Base-by-base conservation (phyloP, 1,140 invertebrate species). In the Antheraea mylitta region DNA sequence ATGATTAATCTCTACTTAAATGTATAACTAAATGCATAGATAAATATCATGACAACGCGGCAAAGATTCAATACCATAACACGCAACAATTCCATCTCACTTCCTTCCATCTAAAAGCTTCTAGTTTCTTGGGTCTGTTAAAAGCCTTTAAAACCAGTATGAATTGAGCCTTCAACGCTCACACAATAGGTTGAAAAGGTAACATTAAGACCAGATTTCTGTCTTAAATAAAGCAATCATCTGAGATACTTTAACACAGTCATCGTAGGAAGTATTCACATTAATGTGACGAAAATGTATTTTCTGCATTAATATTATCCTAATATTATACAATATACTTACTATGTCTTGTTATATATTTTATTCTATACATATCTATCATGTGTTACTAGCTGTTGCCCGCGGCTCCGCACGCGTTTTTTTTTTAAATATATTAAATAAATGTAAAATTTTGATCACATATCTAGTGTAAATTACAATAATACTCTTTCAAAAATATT, bases 151-250 rank as follows among this genome's bases (percentile, higher is more conserved):
- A 76, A 81, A 75, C 73, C 74, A 75, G 71, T 72, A 80, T 81
- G 80, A 82, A 83, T 82, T 79, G 80, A 75, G 77, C 73, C 76
- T 73, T 78, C 76, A 69, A 67, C 69, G 70, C 68, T 68, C 61
- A 66, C 73, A 85, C 83, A 86, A 86, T 82, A 71, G 78, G 69
- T 74, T 81, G 72, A 78, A 76, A 80, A 82, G 76, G 77, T 76
- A 85, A 81, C 77, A 83, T 86, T 83, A 86, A 77, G 74, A 77
- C 74, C 77, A 80, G 79, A 82, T 83, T 80, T 78, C 70, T 81
- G 78, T 76, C 75, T 78, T 80, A 83, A 80, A 79, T 75, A 74
- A 79, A 63, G 79, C 72, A 81, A 80, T 85, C 79, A 77, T 76
- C 78, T 81, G 78, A 76, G 72, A 74, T 78, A 80, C 64, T 59